These are phyloP conservation scores for Scelioninae gen. 2 DNA, from an alignment of 2,888 invertebrate genomes.

Conservation along the genomic window DNA sequence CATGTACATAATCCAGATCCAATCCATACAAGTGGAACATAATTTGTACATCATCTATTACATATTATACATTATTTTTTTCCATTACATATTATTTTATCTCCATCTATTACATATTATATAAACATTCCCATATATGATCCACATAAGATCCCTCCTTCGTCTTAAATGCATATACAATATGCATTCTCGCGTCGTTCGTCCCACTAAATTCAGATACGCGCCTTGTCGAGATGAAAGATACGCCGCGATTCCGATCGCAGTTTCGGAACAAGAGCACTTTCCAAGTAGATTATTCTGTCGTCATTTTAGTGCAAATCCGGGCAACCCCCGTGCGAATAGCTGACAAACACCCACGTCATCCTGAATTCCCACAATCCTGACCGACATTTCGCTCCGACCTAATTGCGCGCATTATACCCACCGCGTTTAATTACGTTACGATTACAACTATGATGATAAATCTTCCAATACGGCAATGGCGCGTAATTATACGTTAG, in stretches of 20 bases:
- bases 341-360: not conserved
- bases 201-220: no score
- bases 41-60: no score
- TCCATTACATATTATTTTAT: no score
- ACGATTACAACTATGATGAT: constrained; percentile 41
- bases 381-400: constrained; percentile 48
- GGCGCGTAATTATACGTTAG: constrained; percentile 30
- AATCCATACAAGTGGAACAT: no score
- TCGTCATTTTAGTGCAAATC: not conserved
- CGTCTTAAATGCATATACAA: no score
- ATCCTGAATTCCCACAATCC: constrained; percentile 22
- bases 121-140: no score
- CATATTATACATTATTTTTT: no score
- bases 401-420: constrained; percentile 32
- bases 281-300: not conserved
- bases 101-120: no score
- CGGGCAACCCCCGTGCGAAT: not conserved
- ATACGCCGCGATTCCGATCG: constrained; percentile 1
- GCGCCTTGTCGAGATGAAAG: no score
- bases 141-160: no score
- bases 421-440: constrained; percentile 36
- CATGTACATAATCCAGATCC: no score
- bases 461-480: constrained; percentile 29
- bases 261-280: constrained; percentile 4
- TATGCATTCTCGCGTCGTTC: no score